These are phyloP conservation scores for Battus philenor DNA, from an alignment of 1,140 invertebrate species.

Conservation along the genomic window DNA sequence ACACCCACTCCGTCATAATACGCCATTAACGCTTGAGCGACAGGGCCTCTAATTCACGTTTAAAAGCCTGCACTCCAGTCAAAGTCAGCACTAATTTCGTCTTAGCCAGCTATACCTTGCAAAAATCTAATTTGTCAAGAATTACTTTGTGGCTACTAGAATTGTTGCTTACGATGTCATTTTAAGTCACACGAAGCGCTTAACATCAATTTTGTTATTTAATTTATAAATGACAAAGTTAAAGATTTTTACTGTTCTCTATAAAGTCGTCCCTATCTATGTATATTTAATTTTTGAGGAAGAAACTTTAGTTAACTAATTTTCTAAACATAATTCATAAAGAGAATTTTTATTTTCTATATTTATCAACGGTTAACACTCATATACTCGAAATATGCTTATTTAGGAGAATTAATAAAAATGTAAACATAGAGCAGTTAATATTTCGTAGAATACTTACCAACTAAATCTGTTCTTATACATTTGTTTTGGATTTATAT, in stretches of 20 bases:
- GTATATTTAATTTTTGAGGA: too few relatives aligned
- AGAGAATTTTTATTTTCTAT: too few relatives aligned
- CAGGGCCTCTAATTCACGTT: constrained; percentile 67
- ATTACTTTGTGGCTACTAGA: constrained; percentile 52
- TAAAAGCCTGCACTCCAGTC: constrained; percentile 73
- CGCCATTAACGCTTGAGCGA: constrained; percentile 68
- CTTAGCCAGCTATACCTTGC: constrained; percentile 63
- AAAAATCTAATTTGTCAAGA: constrained; percentile 75
- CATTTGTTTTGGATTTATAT: too few relatives aligned
- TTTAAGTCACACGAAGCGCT: constrained; percentile 6
- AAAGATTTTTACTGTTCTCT: background rate
- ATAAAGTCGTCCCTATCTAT: too few relatives aligned
- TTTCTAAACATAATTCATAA: too few relatives aligned
- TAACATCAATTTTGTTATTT: constrained; percentile 3
- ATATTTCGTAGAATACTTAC: too few relatives aligned
- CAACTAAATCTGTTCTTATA: too few relatives aligned
- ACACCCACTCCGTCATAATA: constrained; percentile 68
- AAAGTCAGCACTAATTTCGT: constrained; percentile 72
- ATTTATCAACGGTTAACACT: too few relatives aligned
- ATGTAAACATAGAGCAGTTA: too few relatives aligned
- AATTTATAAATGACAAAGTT: background rate
- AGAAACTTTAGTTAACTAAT: too few relatives aligned
- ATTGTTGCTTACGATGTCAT: constrained; percentile 20
- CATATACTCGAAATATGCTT: too few relatives aligned
- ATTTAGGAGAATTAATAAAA: too few relatives aligned